phyloP scores from a whole-genome alignment of 2,888 invertebrate species.

The Drosophila siamana region DNA sequence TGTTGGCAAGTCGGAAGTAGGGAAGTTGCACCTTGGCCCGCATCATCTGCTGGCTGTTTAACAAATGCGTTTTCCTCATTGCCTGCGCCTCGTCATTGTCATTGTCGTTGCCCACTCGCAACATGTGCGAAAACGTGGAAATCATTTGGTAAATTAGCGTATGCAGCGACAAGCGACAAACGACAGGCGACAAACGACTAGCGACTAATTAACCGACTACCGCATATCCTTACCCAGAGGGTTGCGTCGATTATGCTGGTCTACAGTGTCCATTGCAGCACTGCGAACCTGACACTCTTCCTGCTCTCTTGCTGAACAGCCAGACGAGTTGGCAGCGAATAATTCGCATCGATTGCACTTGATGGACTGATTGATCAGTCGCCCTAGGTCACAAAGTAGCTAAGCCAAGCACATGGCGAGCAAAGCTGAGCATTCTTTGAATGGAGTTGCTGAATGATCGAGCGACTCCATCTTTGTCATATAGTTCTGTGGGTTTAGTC shows the following conservation, averaged over 20 bases:
- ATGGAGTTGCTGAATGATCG: not conserved
- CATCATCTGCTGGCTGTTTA: constrained; percentile 25
- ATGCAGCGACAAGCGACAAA: constrained; percentile 31
- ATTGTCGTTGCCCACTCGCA: constrained; percentile 4
- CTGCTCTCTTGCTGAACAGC: too few relatives aligned
- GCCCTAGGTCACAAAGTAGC: too few relatives aligned
- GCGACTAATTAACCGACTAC: constrained; percentile 34
- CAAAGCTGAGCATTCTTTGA: not conserved
- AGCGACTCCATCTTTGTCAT: not conserved
- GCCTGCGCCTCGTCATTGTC: too few relatives aligned
- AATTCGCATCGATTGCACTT: not conserved
- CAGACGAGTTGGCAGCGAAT: constrained; percentile 3
- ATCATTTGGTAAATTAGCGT: constrained; percentile 51
- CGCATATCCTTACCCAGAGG: not conserved
- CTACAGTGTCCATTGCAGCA: too few relatives aligned
- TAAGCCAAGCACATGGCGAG: not conserved
- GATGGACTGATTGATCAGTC: constrained; percentile 1
- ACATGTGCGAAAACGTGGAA: constrained; percentile 43
- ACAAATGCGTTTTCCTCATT: constrained; percentile 39
- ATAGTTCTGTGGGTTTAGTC: too few relatives aligned
- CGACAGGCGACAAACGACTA: not conserved
- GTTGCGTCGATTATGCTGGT: constrained; percentile 26
- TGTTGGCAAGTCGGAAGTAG: not conserved
- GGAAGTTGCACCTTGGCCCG: constrained; percentile 39
- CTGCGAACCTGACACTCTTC: not conserved